Evolutionary conservation across 2,888 invertebrate species (phyloP).

Genomic region (Argyresthia albistria): DNA sequence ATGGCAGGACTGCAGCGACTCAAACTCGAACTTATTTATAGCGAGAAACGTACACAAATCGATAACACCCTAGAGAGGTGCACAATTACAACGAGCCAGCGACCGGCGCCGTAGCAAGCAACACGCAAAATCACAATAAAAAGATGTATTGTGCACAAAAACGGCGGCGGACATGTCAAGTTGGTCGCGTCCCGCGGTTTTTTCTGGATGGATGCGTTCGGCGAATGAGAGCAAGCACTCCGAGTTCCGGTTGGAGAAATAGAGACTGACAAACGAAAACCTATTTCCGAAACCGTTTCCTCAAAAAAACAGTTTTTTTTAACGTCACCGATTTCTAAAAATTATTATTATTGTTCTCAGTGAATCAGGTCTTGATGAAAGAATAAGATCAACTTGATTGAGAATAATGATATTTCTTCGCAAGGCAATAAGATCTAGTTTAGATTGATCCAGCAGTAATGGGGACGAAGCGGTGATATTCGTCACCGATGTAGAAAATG

Average conservation of each 20-base stretch:
- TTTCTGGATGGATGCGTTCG: no score
- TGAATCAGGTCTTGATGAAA: slow-evolving; percentile 54
- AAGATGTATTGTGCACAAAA: not conserved
- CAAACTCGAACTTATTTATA: slow-evolving; percentile 64
- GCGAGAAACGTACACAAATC: slow-evolving; percentile 65
- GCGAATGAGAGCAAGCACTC: no score
- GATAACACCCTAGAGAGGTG: slow-evolving; percentile 43
- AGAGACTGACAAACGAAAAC: no score
- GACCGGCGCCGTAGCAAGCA: slow-evolving; percentile 22
- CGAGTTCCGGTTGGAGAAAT: no score
- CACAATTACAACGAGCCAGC: slow-evolving; percentile 21
- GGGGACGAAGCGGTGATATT: slow-evolving; percentile 60
- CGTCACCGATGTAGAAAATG: slow-evolving; percentile 71
- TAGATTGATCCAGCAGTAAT: slow-evolving; percentile 40
- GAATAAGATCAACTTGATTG: slow-evolving; percentile 28
- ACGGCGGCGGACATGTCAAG: no score
- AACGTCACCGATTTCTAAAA: not conserved
- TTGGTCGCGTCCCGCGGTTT: not conserved
- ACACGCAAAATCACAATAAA: slow-evolving; percentile 11
- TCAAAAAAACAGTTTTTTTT: no score
- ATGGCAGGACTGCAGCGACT: slow-evolving; percentile 42
- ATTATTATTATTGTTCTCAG: slow-evolving; percentile 50
- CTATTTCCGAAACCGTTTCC: no score
- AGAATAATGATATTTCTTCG: slow-evolving; percentile 48
- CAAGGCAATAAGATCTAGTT: slow-evolving; percentile 57